phyloP scores from a whole-genome alignment of 2,797 vertebrate species.

The Pelodytes ibericus region DNA sequence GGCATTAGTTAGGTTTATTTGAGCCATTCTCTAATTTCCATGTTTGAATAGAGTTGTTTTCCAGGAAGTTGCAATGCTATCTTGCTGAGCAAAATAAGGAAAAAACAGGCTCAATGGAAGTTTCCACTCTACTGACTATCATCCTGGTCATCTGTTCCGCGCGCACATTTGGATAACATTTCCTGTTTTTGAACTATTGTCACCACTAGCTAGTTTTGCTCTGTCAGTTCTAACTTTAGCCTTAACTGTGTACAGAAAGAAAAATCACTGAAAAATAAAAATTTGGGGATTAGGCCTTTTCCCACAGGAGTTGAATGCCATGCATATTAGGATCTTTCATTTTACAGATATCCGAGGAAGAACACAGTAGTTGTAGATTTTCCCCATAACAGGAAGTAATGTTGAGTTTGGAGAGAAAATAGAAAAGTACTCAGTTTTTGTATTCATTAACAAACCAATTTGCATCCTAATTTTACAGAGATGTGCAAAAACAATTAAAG shows the following conservation, averaged over 20 bases:
- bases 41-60: constrained; percentile 73
- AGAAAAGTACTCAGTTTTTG: too few relatives aligned
- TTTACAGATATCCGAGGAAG: too few relatives aligned
- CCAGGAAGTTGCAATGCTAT: constrained; percentile 85
- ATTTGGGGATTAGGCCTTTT: too few relatives aligned
- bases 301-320: too few relatives aligned
- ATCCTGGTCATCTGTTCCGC: constrained; percentile 95
- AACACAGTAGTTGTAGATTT: too few relatives aligned
- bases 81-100: constrained; percentile 78
- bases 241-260: constrained; percentile 13
- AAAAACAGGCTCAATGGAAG: constrained; percentile 90
- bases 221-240: constrained; percentile 81
- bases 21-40: neutral
- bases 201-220: constrained; percentile 79
- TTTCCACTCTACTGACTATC: constrained; percentile 97
- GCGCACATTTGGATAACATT: constrained; percentile 92
- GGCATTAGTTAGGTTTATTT: neutral
- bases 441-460: too few relatives aligned
- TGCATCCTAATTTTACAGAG: too few relatives aligned
- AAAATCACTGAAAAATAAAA: neutral
- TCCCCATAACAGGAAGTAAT: too few relatives aligned
- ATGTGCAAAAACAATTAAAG: too few relatives aligned
- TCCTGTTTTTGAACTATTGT: constrained; percentile 98
- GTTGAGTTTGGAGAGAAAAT: too few relatives aligned
- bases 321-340: too few relatives aligned